phyloP scores from a whole-genome alignment of 2,888 invertebrate genomes.

The Ctena decussata region DNA sequence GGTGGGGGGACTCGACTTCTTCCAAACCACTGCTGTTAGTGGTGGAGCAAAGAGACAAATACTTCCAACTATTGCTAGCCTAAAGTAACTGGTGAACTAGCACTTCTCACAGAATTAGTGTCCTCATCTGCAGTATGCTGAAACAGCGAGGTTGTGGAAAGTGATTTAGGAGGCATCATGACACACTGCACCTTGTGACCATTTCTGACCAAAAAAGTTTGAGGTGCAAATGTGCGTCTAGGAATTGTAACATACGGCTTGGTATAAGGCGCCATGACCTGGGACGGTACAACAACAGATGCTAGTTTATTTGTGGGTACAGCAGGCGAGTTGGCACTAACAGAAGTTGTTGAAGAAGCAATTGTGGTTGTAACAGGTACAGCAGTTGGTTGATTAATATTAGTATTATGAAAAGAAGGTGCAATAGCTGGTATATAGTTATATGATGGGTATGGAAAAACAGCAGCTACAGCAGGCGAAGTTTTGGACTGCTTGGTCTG shows the following conservation, averaged over 20 bases:
- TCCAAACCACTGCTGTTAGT: too few species aligned
- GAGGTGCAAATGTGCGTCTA: not conserved
- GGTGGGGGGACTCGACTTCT: too few species aligned
- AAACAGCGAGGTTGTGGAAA: conserved; percentile 16
- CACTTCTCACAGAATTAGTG: not conserved
- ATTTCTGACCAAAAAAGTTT: conserved; percentile 80
- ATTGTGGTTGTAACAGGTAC: conserved; percentile 33
- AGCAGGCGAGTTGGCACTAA: not conserved
- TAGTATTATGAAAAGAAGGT: not conserved
- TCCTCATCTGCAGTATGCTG: not conserved
- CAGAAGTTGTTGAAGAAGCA: not conserved
- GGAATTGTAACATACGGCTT: not conserved
- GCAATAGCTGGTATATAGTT: not conserved
- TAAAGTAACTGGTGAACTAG: not conserved
- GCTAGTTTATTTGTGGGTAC: not conserved
- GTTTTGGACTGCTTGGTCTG: conserved; percentile 13
- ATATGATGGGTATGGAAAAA: conserved; percentile 13
- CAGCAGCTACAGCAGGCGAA: conserved; percentile 35
- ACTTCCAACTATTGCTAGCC: not conserved
- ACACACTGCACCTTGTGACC: conserved; percentile 83
- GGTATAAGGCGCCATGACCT: not conserved
- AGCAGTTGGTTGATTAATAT: not conserved
- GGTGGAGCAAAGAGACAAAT: too few species aligned
- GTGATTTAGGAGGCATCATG: conserved; percentile 75
- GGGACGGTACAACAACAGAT: not conserved